Evolutionary conservation across 2,888 invertebrate species (phyloP).

Genomic region (Hydrotaea cyrtoneurina): DNA sequence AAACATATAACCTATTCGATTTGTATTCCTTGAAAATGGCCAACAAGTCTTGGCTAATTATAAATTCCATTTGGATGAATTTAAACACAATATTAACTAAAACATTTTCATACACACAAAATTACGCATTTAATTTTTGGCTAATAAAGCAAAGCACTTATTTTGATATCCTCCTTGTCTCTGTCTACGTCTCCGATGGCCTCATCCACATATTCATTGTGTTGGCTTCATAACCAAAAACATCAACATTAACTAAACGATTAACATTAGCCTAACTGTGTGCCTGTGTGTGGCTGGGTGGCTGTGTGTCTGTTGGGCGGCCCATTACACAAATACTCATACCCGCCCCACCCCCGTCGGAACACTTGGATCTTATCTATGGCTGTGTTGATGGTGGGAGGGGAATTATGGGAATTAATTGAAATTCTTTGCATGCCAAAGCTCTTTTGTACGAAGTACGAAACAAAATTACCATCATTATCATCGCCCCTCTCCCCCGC

Average conservation of each 20-base stretch:
- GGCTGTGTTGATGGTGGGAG: constrained; percentile 53
- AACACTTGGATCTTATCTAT: constrained; percentile 20
- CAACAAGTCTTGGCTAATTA: constrained; percentile 16
- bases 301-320: constrained; percentile 40
- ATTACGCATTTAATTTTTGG: constrained; percentile 29
- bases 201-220: background rate
- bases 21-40: too few species aligned
- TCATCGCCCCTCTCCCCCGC: constrained; percentile 48
- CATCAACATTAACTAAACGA: constrained; percentile 57
- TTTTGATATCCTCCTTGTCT: constrained; percentile 15
- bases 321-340: constrained; percentile 42
- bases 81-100: constrained; percentile 21
- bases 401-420: constrained; percentile 81
- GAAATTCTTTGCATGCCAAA: constrained; percentile 80
- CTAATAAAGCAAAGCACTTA: constrained; percentile 48
- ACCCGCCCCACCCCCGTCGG: background rate
- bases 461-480: constrained; percentile 79
- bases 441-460: constrained; percentile 78
- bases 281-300: background rate
- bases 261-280: constrained; percentile 47
- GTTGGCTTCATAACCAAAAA: constrained; percentile 44
- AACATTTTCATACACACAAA: background rate
- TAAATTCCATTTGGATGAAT: background rate
- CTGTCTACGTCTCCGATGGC: background rate
- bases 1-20: too few species aligned